Base-by-base conservation (phyloP, 2,797 vertebrate species). In the Molothrus ater region DNA sequence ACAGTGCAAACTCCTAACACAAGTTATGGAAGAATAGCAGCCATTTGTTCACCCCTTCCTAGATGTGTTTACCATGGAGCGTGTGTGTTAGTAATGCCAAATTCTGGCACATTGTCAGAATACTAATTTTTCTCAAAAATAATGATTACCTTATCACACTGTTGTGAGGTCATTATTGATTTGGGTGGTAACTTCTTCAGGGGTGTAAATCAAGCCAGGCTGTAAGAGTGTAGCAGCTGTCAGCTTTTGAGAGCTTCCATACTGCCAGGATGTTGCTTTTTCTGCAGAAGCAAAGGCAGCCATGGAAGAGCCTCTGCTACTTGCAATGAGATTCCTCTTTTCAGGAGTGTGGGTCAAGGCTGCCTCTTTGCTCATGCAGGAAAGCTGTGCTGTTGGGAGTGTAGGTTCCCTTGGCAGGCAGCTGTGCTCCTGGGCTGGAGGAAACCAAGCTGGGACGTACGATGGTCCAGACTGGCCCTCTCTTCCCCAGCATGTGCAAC, bases 181-280 rank as follows among this genome's bases (percentile, higher is more conserved):
- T 64, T 59, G 26, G 9, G 8, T 45, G 42, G 6, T 87, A 59
- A 38, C 20, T 68, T 78, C 19, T 83, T 84, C 21, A 22, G n/a
- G 76, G 20, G 7, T 83, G 48, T 85, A 89, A 84, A 75, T 57
- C 28, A 80, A 86, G 26, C 25, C 1, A 9, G 42, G 15, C 40
- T 80, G 11, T 68, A 21, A 36, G 19, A 56, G 29, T 21, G 1
- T 42, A 61, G 29, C 0, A 0, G 8, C 29, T 29, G 26, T 90
- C 28, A 26, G 25, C 36, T 89, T 73, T 43, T 56, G 51, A 73
- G 38, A 32, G 50, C 17, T 71, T 85, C 43, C 0, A 0, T 34
- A 4, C 13, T 60, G 24, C 19, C 34, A 24, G 25, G 9, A 17
- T 0, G 0, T 76, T 87, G 40, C 4, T 63, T 80, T 66, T 85